Percentiles rank a stretch among this genome's conserved stretches.
phyloP scores from a whole-genome alignment of 2,888 invertebrate species.

The Tortrix viridana region DNA sequence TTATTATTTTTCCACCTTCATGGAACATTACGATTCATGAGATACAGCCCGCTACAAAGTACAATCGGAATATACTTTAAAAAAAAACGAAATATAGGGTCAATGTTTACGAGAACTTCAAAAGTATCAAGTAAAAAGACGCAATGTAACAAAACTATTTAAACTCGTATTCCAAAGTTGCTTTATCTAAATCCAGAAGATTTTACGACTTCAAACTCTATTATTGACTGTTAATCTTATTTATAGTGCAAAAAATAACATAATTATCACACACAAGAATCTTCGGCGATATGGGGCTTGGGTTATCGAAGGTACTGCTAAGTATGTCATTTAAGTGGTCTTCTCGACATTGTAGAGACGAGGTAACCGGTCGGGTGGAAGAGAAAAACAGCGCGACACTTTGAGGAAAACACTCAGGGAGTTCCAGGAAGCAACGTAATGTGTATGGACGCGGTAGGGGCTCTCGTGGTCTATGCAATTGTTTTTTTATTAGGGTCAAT shows the following conservation, averaged over 20 bases:
- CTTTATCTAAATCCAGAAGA: background rate
- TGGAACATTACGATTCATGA: too few species aligned
- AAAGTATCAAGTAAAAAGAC: background rate
- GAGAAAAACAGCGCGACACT: background rate
- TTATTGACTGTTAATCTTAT: conserved; percentile 9
- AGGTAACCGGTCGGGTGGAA: conserved; percentile 2
- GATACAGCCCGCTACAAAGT: too few species aligned
- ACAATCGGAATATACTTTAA: too few species aligned
- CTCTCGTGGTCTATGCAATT: too few species aligned
- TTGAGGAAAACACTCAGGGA: background rate
- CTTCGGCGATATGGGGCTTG: background rate
- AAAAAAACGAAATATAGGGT: too few species aligned
- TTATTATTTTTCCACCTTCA: too few species aligned
- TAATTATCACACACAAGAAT: conserved; percentile 1
- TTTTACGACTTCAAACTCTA: background rate
- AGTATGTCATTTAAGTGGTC: conserved; percentile 11
- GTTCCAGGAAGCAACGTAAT: too few species aligned
- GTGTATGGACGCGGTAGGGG: too few species aligned
- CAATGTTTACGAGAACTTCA: background rate
- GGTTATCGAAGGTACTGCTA: conserved; percentile 7
- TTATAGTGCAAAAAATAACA: conserved; percentile 9
- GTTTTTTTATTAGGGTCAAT: too few species aligned
- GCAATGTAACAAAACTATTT: background rate
- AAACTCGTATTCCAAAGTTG: background rate
- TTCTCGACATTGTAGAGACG: conserved; percentile 5